Evolutionary conservation across 2,888 invertebrate genomes (phyloP).

Genomic region (Scaptomyza reducta): DNA sequence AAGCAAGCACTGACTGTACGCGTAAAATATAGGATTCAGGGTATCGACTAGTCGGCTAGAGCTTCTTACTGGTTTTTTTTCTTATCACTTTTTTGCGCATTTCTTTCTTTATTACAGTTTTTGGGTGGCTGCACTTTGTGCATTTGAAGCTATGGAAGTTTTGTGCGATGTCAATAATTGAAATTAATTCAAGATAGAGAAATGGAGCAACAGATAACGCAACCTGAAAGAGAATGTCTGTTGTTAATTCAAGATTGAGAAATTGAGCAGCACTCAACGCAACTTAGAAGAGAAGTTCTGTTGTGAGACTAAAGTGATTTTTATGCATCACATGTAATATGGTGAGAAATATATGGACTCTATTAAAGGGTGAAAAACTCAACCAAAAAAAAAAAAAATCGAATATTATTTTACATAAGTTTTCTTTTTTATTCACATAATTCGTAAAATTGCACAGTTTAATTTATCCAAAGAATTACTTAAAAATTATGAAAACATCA

Average conservation of each 20-base stretch:
- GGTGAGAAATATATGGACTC: too few species aligned
- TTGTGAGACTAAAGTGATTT: conserved; percentile 4
- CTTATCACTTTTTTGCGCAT: conserved; percentile 15
- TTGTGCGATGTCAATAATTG: conserved; percentile 33
- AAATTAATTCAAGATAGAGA: conserved; percentile 37
- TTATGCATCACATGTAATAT: conserved; percentile 2
- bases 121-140: background rate
- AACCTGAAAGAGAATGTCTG: conserved; percentile 2
- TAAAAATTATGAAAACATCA: background rate
- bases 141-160: conserved; percentile 25
- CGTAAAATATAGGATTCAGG: too few species aligned
- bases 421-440: background rate
- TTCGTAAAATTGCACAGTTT: background rate
- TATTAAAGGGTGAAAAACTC: too few species aligned
- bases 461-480: background rate
- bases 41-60: too few species aligned
- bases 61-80: too few species aligned
- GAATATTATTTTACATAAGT: too few species aligned
- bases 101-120: conserved; percentile 9
- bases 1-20: too few species aligned
- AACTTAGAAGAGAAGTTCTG: conserved; percentile 4
- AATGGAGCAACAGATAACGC: background rate
- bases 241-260: background rate
- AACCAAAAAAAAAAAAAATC: too few species aligned
- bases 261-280: background rate